Evolutionary conservation across 1,140 invertebrate genomes (phyloP).

Genomic region (Centruroides vittatus): DNA sequence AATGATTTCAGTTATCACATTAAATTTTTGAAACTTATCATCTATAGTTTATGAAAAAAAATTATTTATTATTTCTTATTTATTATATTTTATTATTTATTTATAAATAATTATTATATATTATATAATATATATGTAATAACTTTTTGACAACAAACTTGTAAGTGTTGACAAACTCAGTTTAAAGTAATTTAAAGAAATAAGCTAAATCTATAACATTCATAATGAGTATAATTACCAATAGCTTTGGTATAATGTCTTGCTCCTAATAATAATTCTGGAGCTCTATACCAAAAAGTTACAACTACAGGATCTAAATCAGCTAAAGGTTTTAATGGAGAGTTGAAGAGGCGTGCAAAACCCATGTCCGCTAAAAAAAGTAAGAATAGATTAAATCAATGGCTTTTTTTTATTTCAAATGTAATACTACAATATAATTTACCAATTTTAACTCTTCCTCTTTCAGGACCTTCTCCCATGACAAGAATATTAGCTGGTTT

Average conservation of each 20-base stretch:
- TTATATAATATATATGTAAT: too few relatives aligned
- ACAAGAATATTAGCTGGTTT: conserved; percentile 99
- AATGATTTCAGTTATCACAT: too few relatives aligned
- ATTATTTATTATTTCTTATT: too few relatives aligned
- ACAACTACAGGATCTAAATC: conserved; percentile 99
- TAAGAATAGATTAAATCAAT: too few relatives aligned
- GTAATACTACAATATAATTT: neutral
- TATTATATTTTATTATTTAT: too few relatives aligned
- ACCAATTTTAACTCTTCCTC: conserved; percentile 90
- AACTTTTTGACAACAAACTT: too few relatives aligned
- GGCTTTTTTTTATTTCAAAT: neutral
- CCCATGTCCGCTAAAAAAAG: conserved; percentile 79
- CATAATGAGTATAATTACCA: conserved; percentile 37
- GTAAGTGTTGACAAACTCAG: too few relatives aligned
- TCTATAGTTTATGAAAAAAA: too few relatives aligned
- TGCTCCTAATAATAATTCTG: conserved; percentile 88
- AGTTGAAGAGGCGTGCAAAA: conserved; percentile 97
- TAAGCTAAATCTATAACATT: too few relatives aligned
- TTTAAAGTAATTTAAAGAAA: too few relatives aligned
- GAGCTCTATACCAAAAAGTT: conserved; percentile 99
- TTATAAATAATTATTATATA: too few relatives aligned
- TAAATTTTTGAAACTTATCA: too few relatives aligned
- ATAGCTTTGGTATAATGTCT: conserved; percentile 98
- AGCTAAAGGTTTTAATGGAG: conserved; percentile 91
- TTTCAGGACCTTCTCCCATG: conserved; percentile 95